Conservation (phyloP, 92 coral and sea anemone genomes). For the Palythoa grandiflora region DNA sequence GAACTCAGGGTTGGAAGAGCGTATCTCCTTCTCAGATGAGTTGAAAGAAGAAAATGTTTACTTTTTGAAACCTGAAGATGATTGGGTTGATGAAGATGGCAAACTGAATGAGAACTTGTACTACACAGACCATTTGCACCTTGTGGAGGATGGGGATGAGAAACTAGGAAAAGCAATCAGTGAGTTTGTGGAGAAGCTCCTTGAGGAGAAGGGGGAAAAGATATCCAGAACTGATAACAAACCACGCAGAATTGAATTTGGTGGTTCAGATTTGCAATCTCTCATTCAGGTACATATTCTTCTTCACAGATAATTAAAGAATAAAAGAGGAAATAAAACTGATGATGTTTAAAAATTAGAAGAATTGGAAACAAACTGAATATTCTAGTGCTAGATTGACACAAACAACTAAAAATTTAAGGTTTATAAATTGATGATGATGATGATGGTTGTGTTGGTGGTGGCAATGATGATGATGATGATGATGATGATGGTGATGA, state of each 20-base stretch:
- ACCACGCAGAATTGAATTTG: slow-evolving; percentile 30
- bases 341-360: too few species aligned
- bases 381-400: too few species aligned
- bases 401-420: too few species aligned
- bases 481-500: too few species aligned
- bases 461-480: too few species aligned
- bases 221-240: slow-evolving; percentile 40
- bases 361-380: too few species aligned
- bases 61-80: slow-evolving; percentile 88
- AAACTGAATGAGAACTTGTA: slow-evolving; percentile 77
- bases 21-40: slow-evolving; percentile 88
- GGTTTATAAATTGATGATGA: neutral
- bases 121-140: slow-evolving; percentile 87
- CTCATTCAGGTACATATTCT: slow-evolving; percentile 29
- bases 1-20: slow-evolving; percentile 81
- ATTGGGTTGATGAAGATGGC: slow-evolving; percentile 90
- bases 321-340: neutral
- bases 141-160: slow-evolving; percentile 91
- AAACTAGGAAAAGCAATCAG: slow-evolving; percentile 86
- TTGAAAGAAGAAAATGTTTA: slow-evolving; percentile 74
- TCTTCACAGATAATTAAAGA: neutral
- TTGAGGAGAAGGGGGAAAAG: slow-evolving; percentile 58
- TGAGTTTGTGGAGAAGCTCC: slow-evolving; percentile 69
- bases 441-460: neutral
- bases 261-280: slow-evolving; percentile 32